These are phyloP conservation scores for Seriola aureovittata DNA, from an alignment of 2,113 vertebrate genomes.

Conservation along the genomic window DNA sequence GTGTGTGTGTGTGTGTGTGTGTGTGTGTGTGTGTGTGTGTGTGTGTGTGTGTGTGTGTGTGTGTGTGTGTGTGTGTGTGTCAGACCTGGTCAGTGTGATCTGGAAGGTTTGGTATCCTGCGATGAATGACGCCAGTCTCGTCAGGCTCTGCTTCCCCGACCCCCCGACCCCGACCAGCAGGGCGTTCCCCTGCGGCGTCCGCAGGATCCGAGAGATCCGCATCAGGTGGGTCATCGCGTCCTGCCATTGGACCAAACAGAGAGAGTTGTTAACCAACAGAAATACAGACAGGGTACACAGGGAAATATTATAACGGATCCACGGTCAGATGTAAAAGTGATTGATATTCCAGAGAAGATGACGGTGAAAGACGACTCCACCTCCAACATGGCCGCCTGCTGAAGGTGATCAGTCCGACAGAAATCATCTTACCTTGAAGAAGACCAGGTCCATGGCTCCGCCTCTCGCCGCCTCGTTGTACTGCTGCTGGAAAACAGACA, in stretches of 20 bases:
- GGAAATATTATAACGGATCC: neutral
- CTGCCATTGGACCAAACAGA: conserved; percentile 59
- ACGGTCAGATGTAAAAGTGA: no score
- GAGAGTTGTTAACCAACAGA: neutral
- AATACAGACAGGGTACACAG: neutral
- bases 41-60: no score
- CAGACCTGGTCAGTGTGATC: conserved; percentile 88
- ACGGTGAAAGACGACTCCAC: neutral
- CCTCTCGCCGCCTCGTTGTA: conserved; percentile 88
- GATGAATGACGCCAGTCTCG: conserved; percentile 86
- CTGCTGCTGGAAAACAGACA: conserved; percentile 83
- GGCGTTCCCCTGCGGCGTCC: conserved; percentile 88
- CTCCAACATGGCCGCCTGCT: neutral
- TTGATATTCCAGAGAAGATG: neutral
- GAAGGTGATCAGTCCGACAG: neutral
- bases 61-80: no score
- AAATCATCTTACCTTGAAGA: conserved; percentile 84
- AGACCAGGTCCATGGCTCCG: conserved; percentile 88
- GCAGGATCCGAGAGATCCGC: conserved; percentile 88
- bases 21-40: neutral
- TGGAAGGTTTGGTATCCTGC: conserved; percentile 89
- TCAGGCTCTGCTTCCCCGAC: conserved; percentile 90
- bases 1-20: no score
- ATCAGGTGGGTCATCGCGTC: conserved; percentile 89
- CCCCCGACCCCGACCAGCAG: conserved; percentile 90